Evolutionary conservation across 2,888 invertebrate genomes (phyloP).

Genomic region (Amphipoea lucens): DNA sequence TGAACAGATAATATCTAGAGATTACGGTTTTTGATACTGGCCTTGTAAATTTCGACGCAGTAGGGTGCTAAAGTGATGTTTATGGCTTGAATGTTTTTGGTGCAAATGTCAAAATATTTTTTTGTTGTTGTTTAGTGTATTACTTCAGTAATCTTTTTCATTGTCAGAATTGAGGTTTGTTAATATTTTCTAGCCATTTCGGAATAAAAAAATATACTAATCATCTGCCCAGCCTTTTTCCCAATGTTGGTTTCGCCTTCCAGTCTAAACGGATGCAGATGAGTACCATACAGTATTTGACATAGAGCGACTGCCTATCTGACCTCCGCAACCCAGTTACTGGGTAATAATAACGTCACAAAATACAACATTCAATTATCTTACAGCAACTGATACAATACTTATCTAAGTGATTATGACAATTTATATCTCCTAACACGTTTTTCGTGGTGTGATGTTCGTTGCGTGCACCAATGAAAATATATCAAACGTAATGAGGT

Average conservation of each 20-base stretch:
- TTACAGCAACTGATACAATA: slow-evolving; percentile 12
- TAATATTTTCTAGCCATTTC: background rate
- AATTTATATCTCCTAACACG: slow-evolving; percentile 33
- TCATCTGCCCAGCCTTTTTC: background rate
- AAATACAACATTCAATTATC: slow-evolving; percentile 18
- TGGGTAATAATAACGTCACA: slow-evolving; percentile 14
- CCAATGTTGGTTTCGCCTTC: background rate
- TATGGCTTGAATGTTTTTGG: slow-evolving; percentile 13
- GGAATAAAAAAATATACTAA: background rate
- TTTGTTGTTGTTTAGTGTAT: background rate
- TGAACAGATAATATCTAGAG: slow-evolving; percentile 58
- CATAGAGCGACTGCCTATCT: background rate
- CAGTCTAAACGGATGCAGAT: background rate
- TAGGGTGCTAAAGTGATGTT: slow-evolving; percentile 4
- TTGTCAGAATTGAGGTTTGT: background rate
- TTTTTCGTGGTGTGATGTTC: slow-evolving; percentile 27
- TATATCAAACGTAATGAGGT: slow-evolving; percentile 55
- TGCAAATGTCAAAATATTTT: slow-evolving; percentile 1
- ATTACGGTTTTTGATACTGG: slow-evolving; percentile 45
- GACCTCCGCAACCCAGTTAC: background rate
- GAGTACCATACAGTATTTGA: background rate
- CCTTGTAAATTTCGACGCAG: slow-evolving; percentile 46
- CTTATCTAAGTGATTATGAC: slow-evolving; percentile 44
- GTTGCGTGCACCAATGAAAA: slow-evolving; percentile 49
- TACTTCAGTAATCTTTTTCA: background rate